Percentiles rank a stretch among this genome's conserved stretches.
phyloP scores from a whole-genome alignment of 2,888 invertebrate species.

The Lampropteryx suffumata region DNA sequence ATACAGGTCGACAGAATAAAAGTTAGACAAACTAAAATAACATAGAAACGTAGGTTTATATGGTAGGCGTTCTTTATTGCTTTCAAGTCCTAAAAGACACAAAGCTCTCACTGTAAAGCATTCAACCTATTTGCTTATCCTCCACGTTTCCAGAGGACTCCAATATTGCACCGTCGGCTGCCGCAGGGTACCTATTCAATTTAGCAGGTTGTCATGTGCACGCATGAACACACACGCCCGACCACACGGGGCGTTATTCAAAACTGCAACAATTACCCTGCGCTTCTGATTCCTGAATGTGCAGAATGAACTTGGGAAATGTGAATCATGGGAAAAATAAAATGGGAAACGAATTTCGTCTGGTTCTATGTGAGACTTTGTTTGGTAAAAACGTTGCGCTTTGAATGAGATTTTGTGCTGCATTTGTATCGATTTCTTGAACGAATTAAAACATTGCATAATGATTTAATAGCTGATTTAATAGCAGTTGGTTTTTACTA shows the following conservation, averaged over 20 bases:
- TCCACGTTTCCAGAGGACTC: slow-evolving; percentile 3
- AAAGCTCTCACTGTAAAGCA: slow-evolving; percentile 1
- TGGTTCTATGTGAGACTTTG: not conserved
- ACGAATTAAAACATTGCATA: too few species aligned
- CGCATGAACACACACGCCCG: slow-evolving; percentile 41
- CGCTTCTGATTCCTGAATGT: slow-evolving; percentile 14
- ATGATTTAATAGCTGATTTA: too few species aligned
- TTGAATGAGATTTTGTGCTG: not conserved
- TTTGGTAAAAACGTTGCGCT: slow-evolving; percentile 3
- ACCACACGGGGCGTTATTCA: slow-evolving; percentile 44
- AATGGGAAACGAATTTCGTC: slow-evolving; percentile 1
- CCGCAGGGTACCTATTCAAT: slow-evolving; percentile 54
- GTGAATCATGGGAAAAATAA: slow-evolving; percentile 5
- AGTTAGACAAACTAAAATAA: too few species aligned
- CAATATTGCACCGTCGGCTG: slow-evolving; percentile 20
- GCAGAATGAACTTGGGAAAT: slow-evolving; percentile 12
- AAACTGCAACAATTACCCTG: slow-evolving; percentile 38
- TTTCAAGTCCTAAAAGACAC: not conserved
- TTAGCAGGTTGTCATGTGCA: slow-evolving; percentile 66
- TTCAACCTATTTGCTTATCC: slow-evolving; percentile 15
- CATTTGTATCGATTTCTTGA: not conserved
- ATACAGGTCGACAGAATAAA: too few species aligned
- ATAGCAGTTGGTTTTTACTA: too few species aligned
- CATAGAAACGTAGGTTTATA: not conserved
- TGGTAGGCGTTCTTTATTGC: not conserved